A percentile compares a stretch with the other conserved stretches of the same genome.
Conservation (phyloP, 2,797 vertebrate genomes). For the Vespertilio murinus region DNA sequence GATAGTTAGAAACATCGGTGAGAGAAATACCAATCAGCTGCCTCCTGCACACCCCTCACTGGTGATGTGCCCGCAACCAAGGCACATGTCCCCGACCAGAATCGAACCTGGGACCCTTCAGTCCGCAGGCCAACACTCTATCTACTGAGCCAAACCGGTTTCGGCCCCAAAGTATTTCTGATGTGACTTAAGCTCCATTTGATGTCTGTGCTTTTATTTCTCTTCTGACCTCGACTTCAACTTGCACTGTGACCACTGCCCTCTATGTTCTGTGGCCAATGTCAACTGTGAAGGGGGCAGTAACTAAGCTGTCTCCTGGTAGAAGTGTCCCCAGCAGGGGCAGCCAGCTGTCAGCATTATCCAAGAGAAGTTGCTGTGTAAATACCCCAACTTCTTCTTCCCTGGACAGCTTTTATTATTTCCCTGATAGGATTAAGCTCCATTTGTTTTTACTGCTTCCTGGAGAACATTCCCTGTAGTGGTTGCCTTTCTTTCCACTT, state of each 20-base stretch:
- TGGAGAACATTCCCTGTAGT: neutral
- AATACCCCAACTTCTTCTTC: neutral
- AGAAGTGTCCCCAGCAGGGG: neutral
- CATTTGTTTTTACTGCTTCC: neutral
- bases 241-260: neutral
- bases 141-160: too few relatives aligned
- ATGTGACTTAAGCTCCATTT: neutral
- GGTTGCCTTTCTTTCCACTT: neutral
- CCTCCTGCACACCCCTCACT: too few relatives aligned
- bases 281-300: neutral
- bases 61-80: too few relatives aligned
- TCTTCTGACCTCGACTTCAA: neutral
- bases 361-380: neutral
- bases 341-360: neutral
- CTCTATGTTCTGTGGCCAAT: neutral
- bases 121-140: too few relatives aligned
- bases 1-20: too few relatives aligned
- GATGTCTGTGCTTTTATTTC: neutral
- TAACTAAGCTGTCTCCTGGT: neutral
- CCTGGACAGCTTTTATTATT: neutral
- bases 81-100: too few relatives aligned
- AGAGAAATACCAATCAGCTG: too few relatives aligned
- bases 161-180: neutral
- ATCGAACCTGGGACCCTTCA: too few relatives aligned
- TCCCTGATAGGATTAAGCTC: neutral